Evolutionary conservation across 2,113 vertebrate genomes (phyloP), one percentile per base, ranked within the genome.

Genomic region (Eclectus roratus): DNA sequence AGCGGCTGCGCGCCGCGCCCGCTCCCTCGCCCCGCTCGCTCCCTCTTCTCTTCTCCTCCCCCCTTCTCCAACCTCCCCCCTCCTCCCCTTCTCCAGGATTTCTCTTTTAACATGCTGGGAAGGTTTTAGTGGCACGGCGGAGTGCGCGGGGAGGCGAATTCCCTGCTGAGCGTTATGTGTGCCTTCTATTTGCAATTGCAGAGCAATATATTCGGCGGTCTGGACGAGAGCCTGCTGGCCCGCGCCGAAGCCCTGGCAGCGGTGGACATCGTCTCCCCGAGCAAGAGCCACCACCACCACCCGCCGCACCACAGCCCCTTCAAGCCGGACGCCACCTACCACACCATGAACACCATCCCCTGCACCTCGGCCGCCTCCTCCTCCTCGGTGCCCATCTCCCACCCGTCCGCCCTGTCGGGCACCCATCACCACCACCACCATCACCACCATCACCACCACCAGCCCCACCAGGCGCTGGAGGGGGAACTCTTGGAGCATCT

Each of bases 141-240:
- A 92, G 93, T 80, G 89, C 92, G 94, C 94, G 84, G 91, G 95
- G 95, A 95, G 97, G 96, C 92, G 85, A 95, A 92, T 96, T 96
- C 94, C 95, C 98, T 97, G 97, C 98, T 99, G 99, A 98, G 98
- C 98, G 98, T 98, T 98, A 99, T 99, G 99, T 99, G 99, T 98
- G 99, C 99, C 98, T 99, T 99, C 98, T 99, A 99, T 99, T 99
- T 99, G 98, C 99, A 98, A 99, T 99, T 99, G 98, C 99, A 99
- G 99, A 99, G 99, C 99, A 99, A 99, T 99, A 99, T 99, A 99
- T 99, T 99, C 98, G 99, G 99, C 96, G 99, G 99, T 98, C 99
- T 99, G 98, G 99, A 99, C 98, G 99, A 99, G 99, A 99, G 99
- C 98, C 98, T 99, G 98, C 98, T 99, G 99, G 99, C 99, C 98